phyloP scores from a whole-genome alignment of 2,797 vertebrate genomes.

The Geotrypetes seraphini region DNA sequence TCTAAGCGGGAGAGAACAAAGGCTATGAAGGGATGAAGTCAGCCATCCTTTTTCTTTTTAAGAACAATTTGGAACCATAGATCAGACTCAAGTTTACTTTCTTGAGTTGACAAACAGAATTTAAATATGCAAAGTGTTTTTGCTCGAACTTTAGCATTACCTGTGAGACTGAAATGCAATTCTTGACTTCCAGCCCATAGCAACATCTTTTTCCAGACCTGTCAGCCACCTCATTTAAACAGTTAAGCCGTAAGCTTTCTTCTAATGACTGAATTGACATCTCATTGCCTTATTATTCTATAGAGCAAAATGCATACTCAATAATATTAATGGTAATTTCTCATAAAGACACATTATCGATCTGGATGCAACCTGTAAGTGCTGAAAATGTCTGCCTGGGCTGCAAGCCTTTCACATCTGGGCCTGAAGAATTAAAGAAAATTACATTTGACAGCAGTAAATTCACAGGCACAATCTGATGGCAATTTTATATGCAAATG shows the following conservation, averaged over 20 bases:
- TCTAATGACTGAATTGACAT: conserved; percentile 92
- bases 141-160: conserved; percentile 33
- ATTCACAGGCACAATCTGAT: conserved; percentile 75
- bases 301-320: conserved; percentile 87
- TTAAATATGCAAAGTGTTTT: conserved; percentile 33
- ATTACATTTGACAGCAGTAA: conserved; percentile 98
- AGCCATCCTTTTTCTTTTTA: too few species aligned
- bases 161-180: conserved; percentile 48
- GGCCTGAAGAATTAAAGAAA: conserved; percentile 97
- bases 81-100: too few species aligned
- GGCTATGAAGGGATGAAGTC: too few species aligned
- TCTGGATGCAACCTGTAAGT: conserved; percentile 80
- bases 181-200: conserved; percentile 63
- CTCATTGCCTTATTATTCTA: conserved; percentile 93
- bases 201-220: conserved; percentile 67
- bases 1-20: too few species aligned
- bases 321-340: conserved; percentile 92
- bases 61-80: too few species aligned
- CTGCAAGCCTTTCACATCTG: conserved; percentile 71
- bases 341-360: conserved; percentile 98
- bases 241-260: conserved; percentile 62
- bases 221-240: conserved; percentile 57
- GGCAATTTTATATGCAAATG: conserved; percentile 97
- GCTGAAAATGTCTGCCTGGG: conserved; percentile 83
- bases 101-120: conserved; percentile 16